A percentile compares a stretch with the other conserved stretches of the same genome.
These are phyloP conservation scores for Hyla sarda DNA, from an alignment of 2,113 vertebrate genomes.

Conservation along the genomic window DNA sequence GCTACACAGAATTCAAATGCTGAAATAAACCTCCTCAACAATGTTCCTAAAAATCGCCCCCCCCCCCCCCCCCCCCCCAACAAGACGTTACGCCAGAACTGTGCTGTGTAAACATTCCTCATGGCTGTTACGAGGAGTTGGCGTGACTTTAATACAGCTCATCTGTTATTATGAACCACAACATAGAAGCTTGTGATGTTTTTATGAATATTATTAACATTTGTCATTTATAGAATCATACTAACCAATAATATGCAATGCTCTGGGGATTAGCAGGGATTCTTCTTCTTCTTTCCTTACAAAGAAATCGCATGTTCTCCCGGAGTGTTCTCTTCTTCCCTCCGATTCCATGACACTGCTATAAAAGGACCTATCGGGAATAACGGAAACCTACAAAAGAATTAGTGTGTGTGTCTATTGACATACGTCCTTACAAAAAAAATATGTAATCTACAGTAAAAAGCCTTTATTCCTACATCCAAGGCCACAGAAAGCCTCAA, in stretches of 20 bases:
- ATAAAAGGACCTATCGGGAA: background rate
- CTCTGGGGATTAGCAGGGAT: background rate
- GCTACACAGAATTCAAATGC: no score
- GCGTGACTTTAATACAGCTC: background rate
- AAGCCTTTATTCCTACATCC: no score
- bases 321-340: background rate
- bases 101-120: background rate
- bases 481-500: no score
- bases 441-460: background rate
- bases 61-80: no score
- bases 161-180: background rate
- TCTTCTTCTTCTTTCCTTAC: background rate
- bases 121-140: background rate
- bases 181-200: background rate
- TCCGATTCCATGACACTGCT: background rate
- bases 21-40: no score
- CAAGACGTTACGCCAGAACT: background rate
- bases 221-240: background rate
- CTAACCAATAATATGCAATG: background rate
- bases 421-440: background rate
- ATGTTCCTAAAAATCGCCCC: no score
- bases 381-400: background rate
- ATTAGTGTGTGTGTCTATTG: background rate
- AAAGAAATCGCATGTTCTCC: background rate
- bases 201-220: background rate